phyloP scores from a whole-genome alignment of 35 echinoderm and acorn worm genomes.

The Hemicentrotus pulcherrimus region DNA sequence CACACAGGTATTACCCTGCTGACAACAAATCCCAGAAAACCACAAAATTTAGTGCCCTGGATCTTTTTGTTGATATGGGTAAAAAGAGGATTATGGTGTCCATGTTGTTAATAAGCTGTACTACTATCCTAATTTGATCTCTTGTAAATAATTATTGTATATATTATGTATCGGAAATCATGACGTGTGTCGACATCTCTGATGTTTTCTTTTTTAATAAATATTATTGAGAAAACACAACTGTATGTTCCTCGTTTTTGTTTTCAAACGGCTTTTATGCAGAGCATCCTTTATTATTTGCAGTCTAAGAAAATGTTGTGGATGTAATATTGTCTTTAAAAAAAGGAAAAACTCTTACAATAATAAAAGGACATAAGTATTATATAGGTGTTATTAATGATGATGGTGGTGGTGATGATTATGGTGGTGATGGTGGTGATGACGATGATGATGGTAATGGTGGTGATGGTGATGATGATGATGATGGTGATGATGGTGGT shows the following conservation, averaged over 20 bases:
- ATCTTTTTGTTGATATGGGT: not conserved
- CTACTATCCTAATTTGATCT: not conserved
- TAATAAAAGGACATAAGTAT: too few species aligned
- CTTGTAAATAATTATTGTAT: not conserved
- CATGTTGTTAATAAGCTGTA: too few species aligned
- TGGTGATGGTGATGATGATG: not conserved
- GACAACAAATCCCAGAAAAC: not conserved
- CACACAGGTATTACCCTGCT: not conserved
- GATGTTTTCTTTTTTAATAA: not conserved
- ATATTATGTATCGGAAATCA: not conserved
- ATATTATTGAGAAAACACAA: not conserved
- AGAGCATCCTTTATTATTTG: not conserved
- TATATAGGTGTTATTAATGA: not conserved
- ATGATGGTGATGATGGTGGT: not conserved
- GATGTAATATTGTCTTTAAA: too few species aligned
- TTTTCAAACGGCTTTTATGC: too few species aligned
- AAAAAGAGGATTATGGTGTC: too few species aligned
- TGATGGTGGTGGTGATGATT: not conserved
- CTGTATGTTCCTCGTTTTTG: not conserved
- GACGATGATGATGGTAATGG: not conserved
- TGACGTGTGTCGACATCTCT: not conserved
- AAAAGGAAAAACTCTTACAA: too few species aligned
- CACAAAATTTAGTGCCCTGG: not conserved
- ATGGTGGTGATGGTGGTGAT: constrained; percentile 8
- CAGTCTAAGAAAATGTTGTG: not conserved